These are phyloP conservation scores for Sebastes taczanowskii DNA, from an alignment of 2,797 vertebrate species.

Conservation along the genomic window DNA sequence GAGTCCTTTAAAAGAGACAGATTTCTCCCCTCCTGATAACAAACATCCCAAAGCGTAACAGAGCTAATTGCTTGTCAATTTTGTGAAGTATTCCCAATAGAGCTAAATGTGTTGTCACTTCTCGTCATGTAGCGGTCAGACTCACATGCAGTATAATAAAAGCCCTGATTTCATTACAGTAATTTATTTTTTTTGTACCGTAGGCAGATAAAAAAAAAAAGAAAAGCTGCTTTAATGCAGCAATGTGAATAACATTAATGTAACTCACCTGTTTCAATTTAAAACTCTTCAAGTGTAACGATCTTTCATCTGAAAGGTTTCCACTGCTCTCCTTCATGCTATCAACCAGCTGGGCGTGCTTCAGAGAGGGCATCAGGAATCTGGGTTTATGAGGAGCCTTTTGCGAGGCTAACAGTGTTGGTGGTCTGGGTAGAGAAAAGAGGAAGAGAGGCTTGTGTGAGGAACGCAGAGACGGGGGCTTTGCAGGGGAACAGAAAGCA, in stretches of 20 bases:
- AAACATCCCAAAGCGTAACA: constrained; percentile 69
- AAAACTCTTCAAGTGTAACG: constrained; percentile 80
- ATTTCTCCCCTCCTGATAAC: constrained; percentile 66
- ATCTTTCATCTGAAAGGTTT: constrained; percentile 84
- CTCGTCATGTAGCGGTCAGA: constrained; percentile 48
- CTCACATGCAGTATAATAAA: constrained; percentile 52
- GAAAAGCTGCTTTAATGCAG: neutral
- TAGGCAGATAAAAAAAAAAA: neutral
- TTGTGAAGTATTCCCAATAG: constrained; percentile 67
- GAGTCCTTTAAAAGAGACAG: constrained; percentile 49
- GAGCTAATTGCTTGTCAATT: constrained; percentile 78
- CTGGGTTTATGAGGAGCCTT: constrained; percentile 48
- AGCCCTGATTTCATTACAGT: constrained; percentile 25
- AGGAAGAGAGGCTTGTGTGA: constrained; percentile 46
- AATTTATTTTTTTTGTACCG: neutral
- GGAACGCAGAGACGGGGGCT: constrained; percentile 22
- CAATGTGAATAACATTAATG: neutral
- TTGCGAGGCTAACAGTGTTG: constrained; percentile 37
- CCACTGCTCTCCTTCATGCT: constrained; percentile 83
- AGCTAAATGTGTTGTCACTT: constrained; percentile 64
- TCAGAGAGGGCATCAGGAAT: constrained; percentile 36
- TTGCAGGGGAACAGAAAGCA: constrained; percentile 28
- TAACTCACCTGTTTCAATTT: constrained; percentile 86
- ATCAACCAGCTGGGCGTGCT: constrained; percentile 22
- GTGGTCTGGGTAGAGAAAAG: constrained; percentile 45